These are phyloP conservation scores for Melanotaenia pygmaea DNA, from an alignment of 2,797 vertebrate genomes.

Conservation along the genomic window DNA sequence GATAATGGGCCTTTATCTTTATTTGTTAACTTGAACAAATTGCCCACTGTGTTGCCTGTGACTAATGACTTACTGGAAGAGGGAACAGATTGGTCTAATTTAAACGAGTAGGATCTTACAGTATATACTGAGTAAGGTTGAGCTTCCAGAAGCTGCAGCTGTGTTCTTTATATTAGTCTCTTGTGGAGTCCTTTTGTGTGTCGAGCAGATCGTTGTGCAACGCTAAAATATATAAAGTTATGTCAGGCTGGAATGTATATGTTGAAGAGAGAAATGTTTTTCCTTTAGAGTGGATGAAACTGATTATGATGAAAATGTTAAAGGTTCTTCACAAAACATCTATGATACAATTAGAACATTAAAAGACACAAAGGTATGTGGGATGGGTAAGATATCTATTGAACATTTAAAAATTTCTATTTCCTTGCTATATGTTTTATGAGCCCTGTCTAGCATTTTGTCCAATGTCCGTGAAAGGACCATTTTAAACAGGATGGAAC, in stretches of 20 bases:
- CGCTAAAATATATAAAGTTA: background rate
- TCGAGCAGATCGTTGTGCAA: background rate
- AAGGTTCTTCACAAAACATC: background rate
- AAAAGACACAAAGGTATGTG: background rate
- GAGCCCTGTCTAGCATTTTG: no score
- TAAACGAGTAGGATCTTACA: background rate
- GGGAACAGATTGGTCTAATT: background rate
- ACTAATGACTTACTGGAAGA: background rate
- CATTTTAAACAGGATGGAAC: no score
- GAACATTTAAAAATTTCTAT: background rate
- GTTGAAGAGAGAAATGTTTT: background rate
- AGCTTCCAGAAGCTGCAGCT: background rate
- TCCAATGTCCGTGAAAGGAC: no score
- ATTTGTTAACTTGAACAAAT: no score
- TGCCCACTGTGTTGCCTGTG: no score
- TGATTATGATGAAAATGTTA: background rate
- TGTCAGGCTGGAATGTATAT: conserved; percentile 1
- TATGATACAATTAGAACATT: background rate
- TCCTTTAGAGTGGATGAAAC: background rate
- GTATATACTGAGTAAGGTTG: background rate
- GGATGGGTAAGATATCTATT: background rate
- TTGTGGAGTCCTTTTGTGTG: background rate
- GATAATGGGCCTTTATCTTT: no score
- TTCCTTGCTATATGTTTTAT: background rate
- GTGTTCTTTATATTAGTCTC: background rate